Evolutionary conservation across 2,797 vertebrate species (phyloP).

Genomic region (Mormyrus hasselquistii): DNA sequence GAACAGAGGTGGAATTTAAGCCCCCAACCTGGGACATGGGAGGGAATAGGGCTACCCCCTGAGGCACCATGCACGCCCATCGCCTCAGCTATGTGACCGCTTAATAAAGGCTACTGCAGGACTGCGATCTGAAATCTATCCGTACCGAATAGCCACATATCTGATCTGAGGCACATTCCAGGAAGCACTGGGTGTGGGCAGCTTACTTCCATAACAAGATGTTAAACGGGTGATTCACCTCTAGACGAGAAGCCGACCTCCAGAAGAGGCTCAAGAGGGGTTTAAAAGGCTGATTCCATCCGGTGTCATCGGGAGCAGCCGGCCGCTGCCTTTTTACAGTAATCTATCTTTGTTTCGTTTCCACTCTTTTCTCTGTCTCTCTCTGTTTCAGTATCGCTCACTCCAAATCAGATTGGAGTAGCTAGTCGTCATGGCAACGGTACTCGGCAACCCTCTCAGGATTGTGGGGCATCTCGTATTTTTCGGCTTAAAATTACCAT

Average conservation of each 20-base stretch:
- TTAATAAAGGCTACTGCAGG: not conserved
- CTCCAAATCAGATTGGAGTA: constrained; percentile 67
- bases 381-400: constrained; percentile 53
- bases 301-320: not conserved
- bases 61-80: not conserved
- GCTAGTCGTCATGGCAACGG: constrained; percentile 73
- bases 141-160: not conserved
- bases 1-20: not conserved
- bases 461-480: constrained; percentile 68
- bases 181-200: not conserved
- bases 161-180: not conserved
- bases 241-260: not conserved
- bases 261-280: not conserved
- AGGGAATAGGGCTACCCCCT: not conserved
- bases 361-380: not conserved
- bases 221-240: not conserved
- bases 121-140: not conserved
- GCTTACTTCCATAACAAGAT: not conserved
- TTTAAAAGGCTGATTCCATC: not conserved
- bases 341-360: not conserved
- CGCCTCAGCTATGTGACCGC: not conserved
- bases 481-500: constrained; percentile 45
- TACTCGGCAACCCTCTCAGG: constrained; percentile 62
- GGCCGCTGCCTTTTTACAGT: not conserved
- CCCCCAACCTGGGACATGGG: not conserved